phyloP scores from a whole-genome alignment of 2,888 invertebrate genomes.

The Aphrophora alni region DNA sequence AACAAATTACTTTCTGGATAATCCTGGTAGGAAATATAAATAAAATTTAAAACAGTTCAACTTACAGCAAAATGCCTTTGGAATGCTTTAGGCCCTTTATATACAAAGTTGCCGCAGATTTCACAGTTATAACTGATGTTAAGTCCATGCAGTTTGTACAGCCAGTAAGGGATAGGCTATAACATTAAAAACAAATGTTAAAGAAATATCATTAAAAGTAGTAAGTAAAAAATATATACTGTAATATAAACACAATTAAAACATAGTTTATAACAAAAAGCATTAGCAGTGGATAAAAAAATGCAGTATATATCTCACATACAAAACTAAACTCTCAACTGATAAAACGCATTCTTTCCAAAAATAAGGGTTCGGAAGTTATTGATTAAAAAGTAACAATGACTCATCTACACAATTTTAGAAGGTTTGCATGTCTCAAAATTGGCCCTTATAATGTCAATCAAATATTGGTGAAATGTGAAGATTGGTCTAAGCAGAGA shows the following conservation, averaged over 20 bases:
- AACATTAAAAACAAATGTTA: conserved; percentile 51
- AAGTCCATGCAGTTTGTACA: conserved; percentile 97
- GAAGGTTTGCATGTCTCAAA: too few relatives aligned
- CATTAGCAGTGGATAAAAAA: background rate
- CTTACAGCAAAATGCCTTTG: conserved; percentile 98
- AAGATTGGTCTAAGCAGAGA: too few relatives aligned
- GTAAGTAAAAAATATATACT: background rate
- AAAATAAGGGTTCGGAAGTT: too few relatives aligned
- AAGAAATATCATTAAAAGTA: conserved; percentile 17
- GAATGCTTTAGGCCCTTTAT: conserved; percentile 99
- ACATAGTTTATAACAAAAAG: background rate
- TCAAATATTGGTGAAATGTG: too few relatives aligned
- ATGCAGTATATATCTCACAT: too few relatives aligned
- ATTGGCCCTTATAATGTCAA: too few relatives aligned
- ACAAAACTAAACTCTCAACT: too few relatives aligned
- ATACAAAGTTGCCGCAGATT: conserved; percentile 98
- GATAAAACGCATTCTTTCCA: too few relatives aligned
- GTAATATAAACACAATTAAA: background rate
- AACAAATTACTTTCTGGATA: too few relatives aligned
- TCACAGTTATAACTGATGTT: conserved; percentile 99
- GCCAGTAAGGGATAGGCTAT: conserved; percentile 89
- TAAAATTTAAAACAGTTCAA: conserved; percentile 54
- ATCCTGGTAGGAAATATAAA: too few relatives aligned
- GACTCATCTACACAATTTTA: too few relatives aligned
- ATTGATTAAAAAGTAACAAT: too few relatives aligned